Base-by-base conservation (phyloP, 2,888 invertebrate genomes). In the Agriopis aurantiaria region DNA sequence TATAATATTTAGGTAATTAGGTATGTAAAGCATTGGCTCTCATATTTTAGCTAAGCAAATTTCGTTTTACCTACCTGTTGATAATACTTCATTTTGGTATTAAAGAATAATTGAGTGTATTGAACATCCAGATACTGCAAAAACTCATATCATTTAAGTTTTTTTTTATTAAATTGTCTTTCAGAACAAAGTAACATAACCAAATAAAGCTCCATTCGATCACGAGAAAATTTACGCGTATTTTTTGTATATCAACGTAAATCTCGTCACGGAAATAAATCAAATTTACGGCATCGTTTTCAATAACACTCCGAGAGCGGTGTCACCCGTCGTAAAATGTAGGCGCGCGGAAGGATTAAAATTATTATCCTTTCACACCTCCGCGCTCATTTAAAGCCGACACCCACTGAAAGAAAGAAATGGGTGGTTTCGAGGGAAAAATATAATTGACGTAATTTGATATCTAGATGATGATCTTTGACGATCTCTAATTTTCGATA, bases 251-350 rank as follows among this genome's bases (percentile, higher is more conserved):
- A 73, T 69, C 73, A 72, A 73, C 71, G 73, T 77, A 82, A 87
- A 86, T 82, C 80, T 83, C 79, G 77, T 78, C 76, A 78, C 78
- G 76, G 73, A 73, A 78, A 83, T 83, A 82, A 83, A 82, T 85
- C 82, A 83, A 84, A 86, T 85, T 83, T 84, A 87, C 83, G 81
- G 79, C 81, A 76, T 78, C 83, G 80, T 78, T 83, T 85, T 84
- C 81, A 84, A 84, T 84, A 81, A 82, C 79, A 79, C 74, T 65
- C 71, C 74, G 73, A 75, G 74, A 77, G 77, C 77, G 78, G 78
- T 75, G 78, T 79, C 75, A 75, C 78, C 77, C 75, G 71, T 77
- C 78, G 74, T 79, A 75, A 77, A 76, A 75, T 75, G 75, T 79
- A 78, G 70, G 77, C 76, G 78, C 69, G 75, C 65, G 75, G 78